Evolutionary conservation across 2,113 vertebrate genomes (phyloP).

Genomic region (Butorides virescens): DNA sequence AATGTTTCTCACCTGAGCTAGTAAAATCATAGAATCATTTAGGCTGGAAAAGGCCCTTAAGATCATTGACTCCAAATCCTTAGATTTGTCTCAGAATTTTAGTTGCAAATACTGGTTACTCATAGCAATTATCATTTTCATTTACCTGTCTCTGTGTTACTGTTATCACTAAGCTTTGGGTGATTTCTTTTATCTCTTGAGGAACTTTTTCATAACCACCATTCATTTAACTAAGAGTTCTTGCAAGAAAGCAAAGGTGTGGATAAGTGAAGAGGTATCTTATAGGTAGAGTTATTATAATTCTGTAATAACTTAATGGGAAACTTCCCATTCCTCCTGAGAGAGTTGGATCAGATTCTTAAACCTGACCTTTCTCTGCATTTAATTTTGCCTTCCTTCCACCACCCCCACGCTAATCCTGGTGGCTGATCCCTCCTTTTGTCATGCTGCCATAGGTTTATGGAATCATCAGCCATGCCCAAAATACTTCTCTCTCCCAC

Average conservation of each 20-base stretch:
- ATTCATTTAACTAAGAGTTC: background rate
- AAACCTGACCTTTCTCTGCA: background rate
- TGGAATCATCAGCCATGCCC: slow-evolving; percentile 3
- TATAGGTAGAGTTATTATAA: background rate
- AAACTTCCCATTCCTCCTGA: background rate
- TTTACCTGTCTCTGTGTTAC: background rate
- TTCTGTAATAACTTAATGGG: background rate
- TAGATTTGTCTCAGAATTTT: background rate
- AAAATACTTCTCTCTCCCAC: background rate
- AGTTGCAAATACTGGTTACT: background rate
- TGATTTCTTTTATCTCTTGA: background rate
- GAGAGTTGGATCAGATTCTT: background rate
- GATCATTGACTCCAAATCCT: background rate
- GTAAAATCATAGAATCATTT: background rate
- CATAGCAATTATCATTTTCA: background rate
- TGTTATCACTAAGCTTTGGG: background rate
- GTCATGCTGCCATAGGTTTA: slow-evolving; percentile 4
- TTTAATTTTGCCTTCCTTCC: background rate
- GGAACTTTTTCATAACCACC: background rate
- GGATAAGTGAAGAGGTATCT: background rate
- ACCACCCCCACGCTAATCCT: background rate
- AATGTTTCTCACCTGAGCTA: background rate
- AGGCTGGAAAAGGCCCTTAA: background rate
- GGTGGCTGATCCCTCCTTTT: background rate
- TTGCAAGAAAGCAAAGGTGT: background rate